These are phyloP conservation scores for Clinocottus analis DNA, from an alignment of 2,113 vertebrate genomes.

Conservation along the genomic window DNA sequence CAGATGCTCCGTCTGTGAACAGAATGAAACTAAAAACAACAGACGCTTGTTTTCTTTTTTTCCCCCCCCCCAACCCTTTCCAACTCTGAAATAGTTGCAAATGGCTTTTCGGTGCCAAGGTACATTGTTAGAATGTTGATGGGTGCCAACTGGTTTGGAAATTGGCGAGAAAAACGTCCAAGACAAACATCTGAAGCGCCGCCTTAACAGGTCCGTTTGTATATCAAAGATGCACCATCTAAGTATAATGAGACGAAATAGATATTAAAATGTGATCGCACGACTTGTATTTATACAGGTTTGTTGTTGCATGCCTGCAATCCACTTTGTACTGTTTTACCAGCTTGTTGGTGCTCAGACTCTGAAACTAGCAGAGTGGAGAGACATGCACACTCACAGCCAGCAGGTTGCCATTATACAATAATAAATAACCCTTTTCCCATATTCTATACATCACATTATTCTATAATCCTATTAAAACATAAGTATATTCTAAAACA, in stretches of 20 bases:
- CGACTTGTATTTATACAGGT: constrained; percentile 47
- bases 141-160: constrained; percentile 79
- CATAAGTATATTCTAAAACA: constrained; percentile 19
- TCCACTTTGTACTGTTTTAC: constrained; percentile 52
- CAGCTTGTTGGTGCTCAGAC: constrained; percentile 44
- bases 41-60: constrained; percentile 61
- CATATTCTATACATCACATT: constrained; percentile 17
- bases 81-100: constrained; percentile 71
- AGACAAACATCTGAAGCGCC: constrained; percentile 74
- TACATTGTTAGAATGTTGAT: constrained; percentile 75
- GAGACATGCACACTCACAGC: constrained; percentile 18
- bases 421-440: constrained; percentile 50
- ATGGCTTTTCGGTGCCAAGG: constrained; percentile 76
- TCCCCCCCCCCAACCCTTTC: too few relatives aligned
- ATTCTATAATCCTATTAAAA: constrained; percentile 23
- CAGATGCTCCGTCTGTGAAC: constrained; percentile 75
- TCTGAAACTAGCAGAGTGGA: constrained; percentile 34
- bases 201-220: constrained; percentile 57
- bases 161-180: constrained; percentile 59
- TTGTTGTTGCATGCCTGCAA: constrained; percentile 40
- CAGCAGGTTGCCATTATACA: constrained; percentile 43
- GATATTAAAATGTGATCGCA: constrained; percentile 61
- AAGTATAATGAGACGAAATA: constrained; percentile 59
- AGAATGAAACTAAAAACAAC: constrained; percentile 70
- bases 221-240: constrained; percentile 51